Base-by-base conservation (phyloP, 2,888 invertebrate species). In the Sinohyriopsis cumingii region DNA sequence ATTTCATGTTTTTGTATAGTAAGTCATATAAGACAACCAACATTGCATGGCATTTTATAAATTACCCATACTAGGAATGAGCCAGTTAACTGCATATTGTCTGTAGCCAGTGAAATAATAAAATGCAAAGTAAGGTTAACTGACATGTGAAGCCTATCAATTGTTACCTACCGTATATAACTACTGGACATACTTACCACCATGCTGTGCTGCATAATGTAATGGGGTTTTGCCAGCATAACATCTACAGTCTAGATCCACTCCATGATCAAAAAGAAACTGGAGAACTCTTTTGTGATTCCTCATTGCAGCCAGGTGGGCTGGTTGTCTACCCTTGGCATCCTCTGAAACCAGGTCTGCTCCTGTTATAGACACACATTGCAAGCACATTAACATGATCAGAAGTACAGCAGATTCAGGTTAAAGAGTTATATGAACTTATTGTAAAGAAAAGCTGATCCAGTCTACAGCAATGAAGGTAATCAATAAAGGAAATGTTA, bases 141-240 rank as follows among this genome's bases (percentile, higher is more conserved):
- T 45, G 33, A 45, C 12, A 45, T 45, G 45, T 45, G 12, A 45
- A 3, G 12, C 12, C 45, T 45, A 45, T 45, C 45, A 45, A 45
- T 45, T 45, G 45, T 1, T 45, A 45, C 12, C 45, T 45, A 45
- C 12, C 12, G 12, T 45, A 45, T 45, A 45, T 45, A 45, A 45
- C 45, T 45, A 45, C 3, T 45, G 45, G 12, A 25, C 5, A 64
- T 24, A 76, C 79, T 69, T 76, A 88, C 89, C 83, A 71, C 89
- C 89, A 81, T 86, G 77, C 68, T 88, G 87, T 22, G 88, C 85
- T 59, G 89, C 88, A 74, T 86, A 88, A 67, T 89, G 89, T 9
- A 89, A 77, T 3, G 89, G 89, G 18, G 86, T 83, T 75, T 88
- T 88, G 15, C 88, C 88, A 54, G 70, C 63, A 28, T 84, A 80